Evolutionary conservation across 2,888 invertebrate species (phyloP), one percentile per base, ranked within the genome.

Genomic region (Formica aserva): DNA sequence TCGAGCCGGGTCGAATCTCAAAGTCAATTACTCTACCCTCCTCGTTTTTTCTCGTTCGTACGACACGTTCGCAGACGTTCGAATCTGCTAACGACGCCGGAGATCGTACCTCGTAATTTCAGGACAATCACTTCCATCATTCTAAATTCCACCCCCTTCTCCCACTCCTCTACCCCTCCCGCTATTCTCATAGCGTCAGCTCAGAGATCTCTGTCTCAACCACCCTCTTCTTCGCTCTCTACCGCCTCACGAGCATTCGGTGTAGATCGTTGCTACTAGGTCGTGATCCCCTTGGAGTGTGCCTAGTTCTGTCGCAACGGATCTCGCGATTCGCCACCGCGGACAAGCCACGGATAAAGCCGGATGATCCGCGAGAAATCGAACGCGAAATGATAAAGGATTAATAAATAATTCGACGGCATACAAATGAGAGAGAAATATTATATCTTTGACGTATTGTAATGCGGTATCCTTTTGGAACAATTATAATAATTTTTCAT

Each of bases 91-190:
- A 86, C 82, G 84, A 87, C 57, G 83, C 32, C 67, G 66, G 82
- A 65, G 75, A 86, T 90, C 84, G 84, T 87, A 84, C 72, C 78
- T 82, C 78, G 86, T 90, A 90, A 90, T 90, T 90, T 86, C 76
- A 63, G 66, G 69, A 88, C 88, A 88, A 90, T 90, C 89, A 83
- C 88, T 87, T 87, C 86, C 84, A 72, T 89, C 90, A 85, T 86
- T 90, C 84, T 76, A 86, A 90, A 90, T 89, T 89, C 83, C 84
- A 65, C 72, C 52, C 52, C 48, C 41, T 1, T 26, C 26, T 18
- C 5, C 18, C 48, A 38, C 18, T 6, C 5, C 45, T 15, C 45
- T 15, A 3, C 18, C 18, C 18, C 82, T 76, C 69, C 72, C 81
- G 85, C 32, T 85, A 85, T 86, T 89, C 88, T 84, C 83, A 82